Conservation (phyloP, 2,888 invertebrate genomes). For the Drosophila mimica region DNA sequence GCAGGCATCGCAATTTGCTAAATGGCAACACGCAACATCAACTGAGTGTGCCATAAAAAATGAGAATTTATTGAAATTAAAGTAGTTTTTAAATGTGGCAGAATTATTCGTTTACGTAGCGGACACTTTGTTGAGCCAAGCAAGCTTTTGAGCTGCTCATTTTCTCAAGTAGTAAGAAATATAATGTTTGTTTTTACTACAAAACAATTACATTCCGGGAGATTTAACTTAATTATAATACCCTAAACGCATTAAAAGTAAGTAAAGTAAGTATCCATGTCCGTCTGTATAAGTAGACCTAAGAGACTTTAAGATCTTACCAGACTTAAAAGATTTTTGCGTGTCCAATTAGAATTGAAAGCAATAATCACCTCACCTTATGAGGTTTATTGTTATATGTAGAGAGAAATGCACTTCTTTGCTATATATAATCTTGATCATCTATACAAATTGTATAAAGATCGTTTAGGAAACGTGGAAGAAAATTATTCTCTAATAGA, state of each 20-base stretch:
- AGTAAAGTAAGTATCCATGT: background rate
- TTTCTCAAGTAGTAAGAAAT: background rate
- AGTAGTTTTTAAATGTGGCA: constrained; percentile 33
- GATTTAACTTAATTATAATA: background rate
- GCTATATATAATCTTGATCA: too few species aligned
- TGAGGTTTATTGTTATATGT: too few species aligned
- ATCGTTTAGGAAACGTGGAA: too few species aligned
- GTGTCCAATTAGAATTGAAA: too few species aligned
- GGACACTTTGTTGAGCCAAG: too few species aligned
- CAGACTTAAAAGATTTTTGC: too few species aligned
- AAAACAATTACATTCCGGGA: background rate
- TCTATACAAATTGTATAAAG: too few species aligned
- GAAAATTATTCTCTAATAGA: too few species aligned
- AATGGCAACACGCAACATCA: constrained; percentile 22
- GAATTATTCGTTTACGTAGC: background rate
- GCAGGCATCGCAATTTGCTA: constrained; percentile 30
- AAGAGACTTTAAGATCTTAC: too few species aligned
- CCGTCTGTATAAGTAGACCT: background rate
- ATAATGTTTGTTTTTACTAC: background rate
- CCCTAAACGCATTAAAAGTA: background rate
- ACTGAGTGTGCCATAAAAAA: constrained; percentile 41
- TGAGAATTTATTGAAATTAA: constrained; percentile 52
- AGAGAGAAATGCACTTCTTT: too few species aligned
- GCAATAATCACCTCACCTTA: too few species aligned
- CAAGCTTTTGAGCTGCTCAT: background rate